These are phyloP conservation scores for Natrix natrix DNA, from an alignment of 2,797 vertebrate genomes.

Conservation along the genomic window DNA sequence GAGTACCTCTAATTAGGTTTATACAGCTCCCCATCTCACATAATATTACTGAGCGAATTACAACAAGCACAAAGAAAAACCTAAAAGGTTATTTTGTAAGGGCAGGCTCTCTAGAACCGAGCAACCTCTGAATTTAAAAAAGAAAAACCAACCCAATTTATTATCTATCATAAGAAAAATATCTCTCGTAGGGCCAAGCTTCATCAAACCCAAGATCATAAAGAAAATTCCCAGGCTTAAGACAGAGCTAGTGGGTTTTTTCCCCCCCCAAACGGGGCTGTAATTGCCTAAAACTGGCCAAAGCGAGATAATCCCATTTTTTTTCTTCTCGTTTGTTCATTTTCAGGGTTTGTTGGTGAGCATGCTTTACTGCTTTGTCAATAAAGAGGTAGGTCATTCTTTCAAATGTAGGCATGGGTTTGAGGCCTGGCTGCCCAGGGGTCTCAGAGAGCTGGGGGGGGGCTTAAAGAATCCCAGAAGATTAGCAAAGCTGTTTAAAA, in stretches of 20 bases:
- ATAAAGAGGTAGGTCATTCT: conserved; percentile 85
- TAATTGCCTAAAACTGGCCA: not conserved
- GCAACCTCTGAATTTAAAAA: not conserved
- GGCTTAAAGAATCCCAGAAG: not conserved
- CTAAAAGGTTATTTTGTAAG: not conserved
- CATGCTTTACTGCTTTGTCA: conserved; percentile 94
- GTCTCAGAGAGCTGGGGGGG: not conserved
- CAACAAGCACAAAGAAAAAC: not conserved
- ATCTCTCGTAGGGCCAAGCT: not conserved
- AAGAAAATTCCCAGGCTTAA: not conserved
- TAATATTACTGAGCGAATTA: not conserved
- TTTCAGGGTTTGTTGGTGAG: conserved; percentile 91
- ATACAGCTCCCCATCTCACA: not conserved
- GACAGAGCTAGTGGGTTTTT: not conserved
- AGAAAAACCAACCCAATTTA: not conserved
- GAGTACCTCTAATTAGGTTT: not conserved
- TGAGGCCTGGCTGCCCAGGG: not conserved
- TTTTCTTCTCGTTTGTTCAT: not conserved
- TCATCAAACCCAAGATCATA: not conserved
- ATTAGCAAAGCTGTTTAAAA: no score
- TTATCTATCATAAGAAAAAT: not conserved
- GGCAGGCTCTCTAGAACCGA: not conserved
- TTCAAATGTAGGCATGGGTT: no score
- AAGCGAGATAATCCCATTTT: not conserved
- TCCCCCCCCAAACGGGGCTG: not conserved